phyloP scores from a whole-genome alignment of 2,797 vertebrate species.

The Coilia nasus region DNA sequence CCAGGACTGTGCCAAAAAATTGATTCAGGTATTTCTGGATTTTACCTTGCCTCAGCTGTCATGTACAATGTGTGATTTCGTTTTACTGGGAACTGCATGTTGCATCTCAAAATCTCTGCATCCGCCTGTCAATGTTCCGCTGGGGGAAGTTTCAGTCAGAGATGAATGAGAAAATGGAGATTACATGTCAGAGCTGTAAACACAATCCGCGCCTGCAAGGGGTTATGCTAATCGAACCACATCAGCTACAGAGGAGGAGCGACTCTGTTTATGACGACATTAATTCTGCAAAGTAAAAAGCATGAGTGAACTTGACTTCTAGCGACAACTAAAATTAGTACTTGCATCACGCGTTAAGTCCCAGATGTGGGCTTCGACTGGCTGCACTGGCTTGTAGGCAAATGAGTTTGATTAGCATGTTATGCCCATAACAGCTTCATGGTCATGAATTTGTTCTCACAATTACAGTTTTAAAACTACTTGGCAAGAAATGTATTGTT shows the following conservation, averaged over 20 bases:
- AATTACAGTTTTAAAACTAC: too few relatives aligned
- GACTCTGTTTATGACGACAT: neutral
- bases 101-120: neutral
- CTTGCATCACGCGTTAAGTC: neutral
- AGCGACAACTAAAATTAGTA: neutral
- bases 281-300: too few relatives aligned
- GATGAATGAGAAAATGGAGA: slow-evolving; percentile 9
- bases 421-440: neutral
- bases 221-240: slow-evolving; percentile 3
- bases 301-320: neutral
- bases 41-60: neutral
- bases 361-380: neutral
- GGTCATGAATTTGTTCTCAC: too few relatives aligned
- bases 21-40: slow-evolving; percentile 85
- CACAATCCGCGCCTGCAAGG: neutral
- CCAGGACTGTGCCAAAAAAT: slow-evolving; percentile 84
- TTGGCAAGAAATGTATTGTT: too few relatives aligned
- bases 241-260: neutral
- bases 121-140: neutral
- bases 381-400: neutral
- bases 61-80: neutral
- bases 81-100: neutral
- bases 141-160: neutral
- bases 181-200: neutral
- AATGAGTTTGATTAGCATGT: neutral